phyloP scores from a whole-genome alignment of 2,888 invertebrate species.

The Galerucella nymphaeae region DNA sequence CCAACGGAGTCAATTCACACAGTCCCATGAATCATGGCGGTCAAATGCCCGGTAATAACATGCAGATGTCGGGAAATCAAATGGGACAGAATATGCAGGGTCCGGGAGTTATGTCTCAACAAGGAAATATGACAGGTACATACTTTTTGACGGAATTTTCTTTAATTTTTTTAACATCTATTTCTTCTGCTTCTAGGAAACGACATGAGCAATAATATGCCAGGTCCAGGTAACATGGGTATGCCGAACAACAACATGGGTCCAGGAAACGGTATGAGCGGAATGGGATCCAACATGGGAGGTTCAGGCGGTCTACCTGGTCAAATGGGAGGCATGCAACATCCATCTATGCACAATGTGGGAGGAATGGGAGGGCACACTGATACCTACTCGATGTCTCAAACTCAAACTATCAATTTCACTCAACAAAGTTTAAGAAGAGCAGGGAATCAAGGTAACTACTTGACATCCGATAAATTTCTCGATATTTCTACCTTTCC shows the following conservation, averaged over 20 bases:
- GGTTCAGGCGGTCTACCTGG: slow-evolving; percentile 37
- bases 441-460: slow-evolving; percentile 58
- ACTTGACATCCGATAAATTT: too few relatives aligned
- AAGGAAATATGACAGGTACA: slow-evolving; percentile 34
- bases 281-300: slow-evolving; percentile 36
- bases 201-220: slow-evolving; percentile 37
- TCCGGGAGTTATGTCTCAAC: slow-evolving; percentile 36
- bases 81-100: slow-evolving; percentile 47
- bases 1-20: slow-evolving; percentile 20
- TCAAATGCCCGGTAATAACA: slow-evolving; percentile 38
- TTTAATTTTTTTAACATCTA: not conserved
- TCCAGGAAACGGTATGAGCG: slow-evolving; percentile 44
- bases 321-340: slow-evolving; percentile 49
- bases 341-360: slow-evolving; percentile 46
- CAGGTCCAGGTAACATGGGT: slow-evolving; percentile 39
- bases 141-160: not conserved
- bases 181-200: slow-evolving; percentile 8
- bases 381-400: slow-evolving; percentile 80
- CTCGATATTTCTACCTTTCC: not conserved
- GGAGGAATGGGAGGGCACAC: slow-evolving; percentile 57
- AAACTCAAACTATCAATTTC: slow-evolving; percentile 88
- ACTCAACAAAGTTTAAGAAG: slow-evolving; percentile 77
- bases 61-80: slow-evolving; percentile 42
- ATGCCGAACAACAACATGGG: slow-evolving; percentile 29
- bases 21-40: slow-evolving; percentile 28